Base-by-base conservation (phyloP, 2,113 vertebrate species). In the Physeter macrocephalus region DNA sequence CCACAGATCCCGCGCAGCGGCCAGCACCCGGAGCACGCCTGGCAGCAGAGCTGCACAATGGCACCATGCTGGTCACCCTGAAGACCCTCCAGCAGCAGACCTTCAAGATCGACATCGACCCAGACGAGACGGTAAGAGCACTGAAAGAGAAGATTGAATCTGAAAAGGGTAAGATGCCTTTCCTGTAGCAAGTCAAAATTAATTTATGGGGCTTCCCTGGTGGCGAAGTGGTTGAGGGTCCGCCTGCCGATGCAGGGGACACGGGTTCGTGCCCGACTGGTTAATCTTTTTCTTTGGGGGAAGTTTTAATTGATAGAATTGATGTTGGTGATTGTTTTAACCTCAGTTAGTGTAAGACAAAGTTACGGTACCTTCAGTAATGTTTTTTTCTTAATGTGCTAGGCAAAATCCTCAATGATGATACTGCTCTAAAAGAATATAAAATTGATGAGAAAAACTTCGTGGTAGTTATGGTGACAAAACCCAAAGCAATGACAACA, bases 51-150 rank as follows among this genome's bases (percentile, higher is more conserved):
- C 93, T 49, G 93, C 41, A 90, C 93, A 84, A 94, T 88, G 94
- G 72, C 87, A 98, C 99, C 98, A 99, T 99, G 99, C 99, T 99
- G 99, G 99, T 99, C 98, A 99, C 99, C 12, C 97, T 99, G 98
- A 99, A 99, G 98, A 99, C 99, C 75, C 99, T 99, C 89, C 99
- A 99, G 95, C 99, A 99, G 98, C 99, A 99, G 98, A 99, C 99
- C 89, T 99, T 99, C 98, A 99, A 99, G 96, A 99, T 99, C 97
- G 99, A 99, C 96, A 99, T 99, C 94, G 99, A 99, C 93, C 98
- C 98, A 1, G 99, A 99, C 86, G 99, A 99, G 98, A 99, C 99
- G 99, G 99, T 99, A 97, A 62, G 98, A 43, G 43, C 43, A 43
- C 8, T 43, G 43, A 43, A 43, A 43, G 43, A 43, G 43, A 43